Evolutionary conservation across 2,113 vertebrate genomes (phyloP).

Genomic region (Acrocephalus arundinaceus): DNA sequence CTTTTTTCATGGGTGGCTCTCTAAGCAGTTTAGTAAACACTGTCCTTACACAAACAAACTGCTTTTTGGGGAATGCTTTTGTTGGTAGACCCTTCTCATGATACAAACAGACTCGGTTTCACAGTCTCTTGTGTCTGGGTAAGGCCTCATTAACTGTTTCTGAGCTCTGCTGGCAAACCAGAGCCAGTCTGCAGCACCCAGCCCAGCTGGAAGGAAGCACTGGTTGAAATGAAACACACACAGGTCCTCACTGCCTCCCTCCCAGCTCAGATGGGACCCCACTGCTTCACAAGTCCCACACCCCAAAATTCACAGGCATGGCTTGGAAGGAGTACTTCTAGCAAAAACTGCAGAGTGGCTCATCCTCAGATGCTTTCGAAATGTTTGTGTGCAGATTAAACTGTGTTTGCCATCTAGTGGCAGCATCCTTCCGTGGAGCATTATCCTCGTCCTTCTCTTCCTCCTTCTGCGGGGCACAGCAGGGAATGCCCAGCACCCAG

Average conservation of each 20-base stretch:
- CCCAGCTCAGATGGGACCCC: neutral
- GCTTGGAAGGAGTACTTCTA: neutral
- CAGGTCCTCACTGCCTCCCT: neutral
- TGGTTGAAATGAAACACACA: neutral
- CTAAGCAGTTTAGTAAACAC: neutral
- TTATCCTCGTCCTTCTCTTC: neutral
- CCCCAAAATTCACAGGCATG: neutral
- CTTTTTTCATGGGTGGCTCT: neutral
- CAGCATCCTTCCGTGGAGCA: neutral
- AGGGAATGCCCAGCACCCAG: too few species aligned
- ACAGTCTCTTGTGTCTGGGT: neutral
- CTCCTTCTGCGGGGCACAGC: accelerated
- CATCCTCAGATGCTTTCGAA: neutral
- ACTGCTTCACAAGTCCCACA: neutral
- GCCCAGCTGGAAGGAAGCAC: neutral
- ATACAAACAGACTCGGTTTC: neutral
- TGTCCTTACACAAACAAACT: neutral
- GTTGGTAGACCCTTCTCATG: neutral
- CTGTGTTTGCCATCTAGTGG: constrained; percentile 77
- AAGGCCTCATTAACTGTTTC: neutral
- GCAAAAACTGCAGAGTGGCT: neutral
- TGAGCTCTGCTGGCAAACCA: neutral
- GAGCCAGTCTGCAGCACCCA: neutral
- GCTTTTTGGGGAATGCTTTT: neutral
- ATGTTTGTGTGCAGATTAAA: constrained; percentile 30